Base-by-base conservation (phyloP, 2,113 vertebrate species). In the Lophochroa leadbeateri region DNA sequence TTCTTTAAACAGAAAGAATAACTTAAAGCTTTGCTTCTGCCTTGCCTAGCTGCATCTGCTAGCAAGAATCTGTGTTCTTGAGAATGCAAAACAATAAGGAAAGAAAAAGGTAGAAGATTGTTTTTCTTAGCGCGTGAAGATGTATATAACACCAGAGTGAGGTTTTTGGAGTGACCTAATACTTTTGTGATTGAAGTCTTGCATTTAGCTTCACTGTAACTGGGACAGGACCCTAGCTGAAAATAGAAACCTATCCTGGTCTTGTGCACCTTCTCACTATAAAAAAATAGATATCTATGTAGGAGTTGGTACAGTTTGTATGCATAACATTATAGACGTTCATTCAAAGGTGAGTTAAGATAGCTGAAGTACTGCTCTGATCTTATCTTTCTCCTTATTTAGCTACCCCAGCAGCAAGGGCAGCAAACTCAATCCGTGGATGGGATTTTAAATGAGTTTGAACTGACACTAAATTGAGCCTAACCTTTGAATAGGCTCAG, bases 371-470 rank as follows among this genome's bases (percentile, higher is more conserved):
- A 10, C 23, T 72, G 21, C 41, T 80, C 57, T 68, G 52, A 55
- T 71, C 43, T 90, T 55, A 16, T 52, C 25, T 78, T 87, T 24
- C 70, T 88, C 46, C 64, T 86, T 53, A 43, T 80, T 75, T 27
- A 84, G 43, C 83, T 84, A 68, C 61, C 33, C 86, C 29, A 67
- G 74, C 50, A 49, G 31, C 67, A 86, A 72, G 43, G 92, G 46
- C 60, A 89, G 76, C 50, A 91, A 95, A 84, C 64, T 94, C 83
- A 88, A 11, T 77, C 71, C 3, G 2, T 10, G 57, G n/a, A 68
- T 52, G 43, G 50, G 74, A n/a, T 91, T 91, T 95, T 79, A 87
- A 95, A 89, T 81, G 79, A 92, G 47, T 94, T 94, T 86, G 86
- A 96, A 55, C 77, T 86, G 91, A 84, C 86, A 64, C 61, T 79